Base-by-base conservation (phyloP, 2,888 invertebrate genomes). In the Omphaloscelis lunosa region DNA sequence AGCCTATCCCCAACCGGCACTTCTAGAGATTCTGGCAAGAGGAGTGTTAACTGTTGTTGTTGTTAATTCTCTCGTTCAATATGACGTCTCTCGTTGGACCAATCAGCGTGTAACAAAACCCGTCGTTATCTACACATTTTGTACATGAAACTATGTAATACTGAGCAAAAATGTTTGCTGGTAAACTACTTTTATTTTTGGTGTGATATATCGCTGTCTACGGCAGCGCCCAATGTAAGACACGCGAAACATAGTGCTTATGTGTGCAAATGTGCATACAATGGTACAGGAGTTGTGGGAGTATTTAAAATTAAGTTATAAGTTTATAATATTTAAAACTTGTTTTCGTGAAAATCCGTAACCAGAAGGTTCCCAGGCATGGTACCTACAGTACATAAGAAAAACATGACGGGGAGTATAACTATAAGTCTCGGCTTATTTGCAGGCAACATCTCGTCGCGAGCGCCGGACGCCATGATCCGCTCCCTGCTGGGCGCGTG, bases 401-500 rank as follows among this genome's bases (percentile, higher is more conserved):
- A 11, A 3, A 53, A 0, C n/a, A 53, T n/a, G n/a, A n/a, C n/a
- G 11, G 53, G 53, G 4, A 53, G 53, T 53, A n/a, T n/a, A 53
- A n/a, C 11, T 53, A n/a, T n/a, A 23, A 53, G 9, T 45, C 45
- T 45, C 15, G 45, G 53, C 23, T 53, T 23, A 1, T 9, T 23
- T 15, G 8, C 87, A 91, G 93, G 93, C 11, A 94, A 93, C 90
- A 93, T 99, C 77, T 98, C 99, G 91, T 99, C 99, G 89, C 98
- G 98, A 89, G 99, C 99, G 61, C 99, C 99, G 1, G 99, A 99
- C 95, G 97, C 98, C 17, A 98, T 99, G 98, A 98, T 99, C 59
- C 98, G 99, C 87, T 98, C 98, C 89, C 98, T 99, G 92, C 97
- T 99, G 72, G 98, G 98, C 92, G 98, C 99, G 74, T 99, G 99